Evolutionary conservation across 2,797 vertebrate species (phyloP).

Genomic region (Huso huso): DNA sequence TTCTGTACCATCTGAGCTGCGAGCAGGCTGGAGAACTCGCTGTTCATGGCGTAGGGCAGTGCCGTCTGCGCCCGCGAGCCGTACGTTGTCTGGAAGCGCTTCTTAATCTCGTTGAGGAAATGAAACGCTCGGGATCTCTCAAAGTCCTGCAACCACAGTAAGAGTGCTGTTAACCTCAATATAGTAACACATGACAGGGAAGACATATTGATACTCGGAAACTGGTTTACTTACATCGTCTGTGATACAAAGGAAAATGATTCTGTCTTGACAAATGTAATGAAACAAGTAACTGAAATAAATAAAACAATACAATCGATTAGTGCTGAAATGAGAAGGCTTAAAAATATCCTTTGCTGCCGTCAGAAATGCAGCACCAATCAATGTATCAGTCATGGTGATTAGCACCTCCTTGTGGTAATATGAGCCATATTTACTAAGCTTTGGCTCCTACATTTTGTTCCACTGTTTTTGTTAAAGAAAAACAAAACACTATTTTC

Average conservation of each 20-base stretch:
- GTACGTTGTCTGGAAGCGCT: conserved; percentile 93
- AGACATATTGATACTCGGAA: too few relatives aligned
- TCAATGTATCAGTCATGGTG: too few relatives aligned
- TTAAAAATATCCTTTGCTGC: too few relatives aligned
- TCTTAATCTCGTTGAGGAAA: conserved; percentile 91
- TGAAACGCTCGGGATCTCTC: conserved; percentile 90
- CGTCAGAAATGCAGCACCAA: too few relatives aligned
- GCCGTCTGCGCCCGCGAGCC: conserved; percentile 93
- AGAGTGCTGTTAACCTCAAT: neutral
- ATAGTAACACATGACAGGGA: too few relatives aligned
- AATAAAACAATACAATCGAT: neutral
- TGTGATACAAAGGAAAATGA: conserved; percentile 95
- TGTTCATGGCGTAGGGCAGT: conserved; percentile 98
- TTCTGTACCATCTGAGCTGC: conserved; percentile 90
- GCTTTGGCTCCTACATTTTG: too few relatives aligned
- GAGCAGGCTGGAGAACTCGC: conserved; percentile 91
- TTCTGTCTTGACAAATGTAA: conserved; percentile 97
- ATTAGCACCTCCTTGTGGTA: too few relatives aligned
- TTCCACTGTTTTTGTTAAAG: too few relatives aligned
- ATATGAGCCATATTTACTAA: too few relatives aligned
- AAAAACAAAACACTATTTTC: too few relatives aligned
- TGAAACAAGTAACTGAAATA: conserved; percentile 87
- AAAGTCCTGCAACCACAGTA: conserved; percentile 67
- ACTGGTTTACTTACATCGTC: conserved; percentile 82
- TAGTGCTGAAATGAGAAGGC: too few relatives aligned